Percentiles rank a stretch among this genome's conserved stretches.
These are phyloP conservation scores for Drosophila trichaetosa DNA, from an alignment of 2,888 invertebrate genomes.

Conservation along the genomic window DNA sequence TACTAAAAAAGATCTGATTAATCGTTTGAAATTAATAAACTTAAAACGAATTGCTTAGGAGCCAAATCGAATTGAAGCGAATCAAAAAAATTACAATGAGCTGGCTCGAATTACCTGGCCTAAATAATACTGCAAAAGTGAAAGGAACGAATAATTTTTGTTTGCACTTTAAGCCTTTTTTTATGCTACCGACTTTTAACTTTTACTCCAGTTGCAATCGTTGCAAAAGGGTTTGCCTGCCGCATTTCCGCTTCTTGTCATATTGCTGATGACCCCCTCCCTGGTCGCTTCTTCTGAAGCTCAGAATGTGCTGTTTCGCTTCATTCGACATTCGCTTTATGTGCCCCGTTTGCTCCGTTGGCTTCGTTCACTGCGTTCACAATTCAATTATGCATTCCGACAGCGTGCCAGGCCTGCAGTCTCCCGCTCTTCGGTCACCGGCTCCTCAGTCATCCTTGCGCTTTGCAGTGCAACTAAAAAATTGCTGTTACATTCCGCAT, in stretches of 20 bases:
- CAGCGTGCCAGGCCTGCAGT: conserved; percentile 55
- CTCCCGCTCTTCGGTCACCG: not conserved
- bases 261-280: conserved; percentile 13
- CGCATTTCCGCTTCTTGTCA: conserved; percentile 21
- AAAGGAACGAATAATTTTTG: not conserved
- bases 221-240: not conserved
- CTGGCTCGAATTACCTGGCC: not conserved
- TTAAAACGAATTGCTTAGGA: not conserved
- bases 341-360: conserved; percentile 11
- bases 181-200: conserved; percentile 4
- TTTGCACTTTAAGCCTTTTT: not conserved
- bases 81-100: conserved; percentile 3
- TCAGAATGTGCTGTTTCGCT: conserved; percentile 31
- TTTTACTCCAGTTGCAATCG: conserved; percentile 20
- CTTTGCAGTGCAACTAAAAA: conserved; percentile 46
- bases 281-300: not conserved
- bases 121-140: not conserved
- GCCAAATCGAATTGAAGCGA: not conserved
- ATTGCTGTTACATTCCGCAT: conserved; percentile 72
- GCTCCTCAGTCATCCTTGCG: conserved; percentile 1
- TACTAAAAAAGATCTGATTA: not conserved
- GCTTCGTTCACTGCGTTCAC: conserved; percentile 40
- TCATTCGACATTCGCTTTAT: conserved; percentile 44
- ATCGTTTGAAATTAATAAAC: not conserved
- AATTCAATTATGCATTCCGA: conserved; percentile 76